Percentiles rank a stretch among this genome's conserved stretches.
Evolutionary conservation across 2,113 vertebrate species (phyloP).

Genomic region (Myxocyprinus asiaticus): DNA sequence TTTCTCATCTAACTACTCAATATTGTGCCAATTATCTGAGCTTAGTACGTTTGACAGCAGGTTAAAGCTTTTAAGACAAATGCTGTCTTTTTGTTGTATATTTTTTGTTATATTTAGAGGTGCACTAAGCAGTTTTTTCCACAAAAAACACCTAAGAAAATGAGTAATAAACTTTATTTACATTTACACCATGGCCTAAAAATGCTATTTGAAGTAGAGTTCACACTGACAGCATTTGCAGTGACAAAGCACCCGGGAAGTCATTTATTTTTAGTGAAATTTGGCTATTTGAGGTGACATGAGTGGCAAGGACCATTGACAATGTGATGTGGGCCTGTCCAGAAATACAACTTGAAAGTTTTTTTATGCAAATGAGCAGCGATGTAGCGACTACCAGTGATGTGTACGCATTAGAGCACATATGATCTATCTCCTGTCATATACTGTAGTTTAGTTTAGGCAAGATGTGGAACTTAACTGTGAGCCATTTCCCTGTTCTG

Average conservation of each 20-base stretch:
- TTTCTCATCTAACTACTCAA: constrained; percentile 40
- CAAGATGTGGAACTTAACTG: background rate
- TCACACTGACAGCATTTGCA: background rate
- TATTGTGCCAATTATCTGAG: background rate
- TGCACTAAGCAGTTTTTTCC: background rate
- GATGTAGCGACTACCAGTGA: background rate
- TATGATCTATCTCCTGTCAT: background rate
- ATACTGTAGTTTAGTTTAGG: background rate
- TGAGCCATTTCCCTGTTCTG: background rate
- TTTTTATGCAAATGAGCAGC: background rate
- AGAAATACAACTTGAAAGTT: background rate
- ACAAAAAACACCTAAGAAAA: background rate
- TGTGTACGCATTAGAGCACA: background rate
- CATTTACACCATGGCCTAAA: background rate
- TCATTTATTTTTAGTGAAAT: too few relatives aligned
- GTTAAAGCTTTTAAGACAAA: background rate
- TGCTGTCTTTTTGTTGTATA: background rate
- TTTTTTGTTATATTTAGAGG: background rate
- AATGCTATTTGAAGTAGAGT: background rate
- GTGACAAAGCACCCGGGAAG: too few relatives aligned
- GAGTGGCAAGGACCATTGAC: too few relatives aligned
- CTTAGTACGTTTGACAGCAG: background rate
- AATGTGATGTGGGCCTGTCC: too few relatives aligned
- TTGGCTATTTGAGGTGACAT: too few relatives aligned
- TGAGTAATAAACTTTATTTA: too few relatives aligned